Percentiles rank a stretch among this genome's conserved stretches.
phyloP scores from a whole-genome alignment of 2,797 vertebrate genomes.

The Hapalemur alaotrensis region DNA sequence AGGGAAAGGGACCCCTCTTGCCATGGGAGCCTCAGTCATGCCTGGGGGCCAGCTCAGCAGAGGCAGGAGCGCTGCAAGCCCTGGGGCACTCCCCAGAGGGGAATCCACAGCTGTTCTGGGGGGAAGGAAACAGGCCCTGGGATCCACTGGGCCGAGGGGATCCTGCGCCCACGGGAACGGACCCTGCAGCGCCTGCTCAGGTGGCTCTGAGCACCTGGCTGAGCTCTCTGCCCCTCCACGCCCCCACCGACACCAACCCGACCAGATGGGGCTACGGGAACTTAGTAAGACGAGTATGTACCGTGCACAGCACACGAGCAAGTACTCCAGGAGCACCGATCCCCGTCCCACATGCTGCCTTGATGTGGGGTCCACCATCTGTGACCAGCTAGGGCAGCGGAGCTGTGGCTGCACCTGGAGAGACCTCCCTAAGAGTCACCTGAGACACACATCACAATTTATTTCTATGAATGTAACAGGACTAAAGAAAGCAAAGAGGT shows the following conservation, averaged over 20 bases:
- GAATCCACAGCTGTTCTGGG: background rate
- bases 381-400: background rate
- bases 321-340: background rate
- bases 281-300: background rate
- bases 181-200: background rate
- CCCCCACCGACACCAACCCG: background rate
- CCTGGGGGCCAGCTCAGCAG: background rate
- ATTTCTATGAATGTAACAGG: background rate
- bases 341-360: background rate
- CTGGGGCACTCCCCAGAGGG: background rate
- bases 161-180: background rate
- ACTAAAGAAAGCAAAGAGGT: background rate
- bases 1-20: too few species aligned
- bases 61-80: background rate
- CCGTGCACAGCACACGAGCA: background rate
- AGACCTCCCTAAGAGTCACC: background rate
- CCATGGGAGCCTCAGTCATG: background rate
- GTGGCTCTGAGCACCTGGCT: background rate
- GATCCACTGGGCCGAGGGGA: background rate
- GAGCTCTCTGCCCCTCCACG: background rate
- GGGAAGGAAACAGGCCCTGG: background rate
- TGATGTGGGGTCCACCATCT: background rate
- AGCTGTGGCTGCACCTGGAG: rapidly evolving
- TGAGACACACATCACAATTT: background rate
- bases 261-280: background rate